These are phyloP conservation scores for Drosophila histrio DNA, from an alignment of 2,888 invertebrate species.

Conservation along the genomic window DNA sequence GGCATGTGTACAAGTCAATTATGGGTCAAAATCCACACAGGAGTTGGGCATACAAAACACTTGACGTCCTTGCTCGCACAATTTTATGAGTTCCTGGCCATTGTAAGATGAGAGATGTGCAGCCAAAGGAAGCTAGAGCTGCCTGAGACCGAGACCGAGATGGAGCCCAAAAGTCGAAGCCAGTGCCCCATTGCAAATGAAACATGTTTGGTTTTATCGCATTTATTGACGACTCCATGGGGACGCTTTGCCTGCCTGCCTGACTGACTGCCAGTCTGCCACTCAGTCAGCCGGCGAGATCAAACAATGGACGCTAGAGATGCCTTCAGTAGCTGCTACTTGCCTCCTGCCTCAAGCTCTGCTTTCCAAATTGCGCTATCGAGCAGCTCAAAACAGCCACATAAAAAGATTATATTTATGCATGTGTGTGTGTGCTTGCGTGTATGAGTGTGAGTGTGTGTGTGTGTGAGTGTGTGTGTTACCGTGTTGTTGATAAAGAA, in stretches of 20 bases:
- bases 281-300: slow-evolving; percentile 43
- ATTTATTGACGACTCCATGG: slow-evolving; percentile 79
- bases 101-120: slow-evolving; percentile 53
- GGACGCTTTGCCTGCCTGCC: slow-evolving; percentile 66
- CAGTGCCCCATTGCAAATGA: slow-evolving; percentile 65
- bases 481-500: slow-evolving; percentile 25
- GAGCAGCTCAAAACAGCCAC: slow-evolving; percentile 75
- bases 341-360: neutral
- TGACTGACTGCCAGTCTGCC: slow-evolving; percentile 4
- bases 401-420: slow-evolving; percentile 75
- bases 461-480: slow-evolving; percentile 20
- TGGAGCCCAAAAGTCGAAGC: slow-evolving; percentile 3
- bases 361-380: slow-evolving; percentile 62
- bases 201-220: slow-evolving; percentile 80
- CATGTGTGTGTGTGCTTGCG: slow-evolving; percentile 36
- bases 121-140: neutral
- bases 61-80: slow-evolving; percentile 50
- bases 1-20: slow-evolving; percentile 79
- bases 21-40: slow-evolving; percentile 78
- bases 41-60: slow-evolving; percentile 48
- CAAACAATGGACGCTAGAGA: slow-evolving; percentile 65
- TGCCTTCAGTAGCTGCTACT: slow-evolving; percentile 21
- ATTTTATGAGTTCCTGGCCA: slow-evolving; percentile 45
- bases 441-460: slow-evolving; percentile 10
- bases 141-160: neutral